Evolutionary conservation across 2,888 invertebrate genomes (phyloP).

Genomic region (Clistopyga incitator): DNA sequence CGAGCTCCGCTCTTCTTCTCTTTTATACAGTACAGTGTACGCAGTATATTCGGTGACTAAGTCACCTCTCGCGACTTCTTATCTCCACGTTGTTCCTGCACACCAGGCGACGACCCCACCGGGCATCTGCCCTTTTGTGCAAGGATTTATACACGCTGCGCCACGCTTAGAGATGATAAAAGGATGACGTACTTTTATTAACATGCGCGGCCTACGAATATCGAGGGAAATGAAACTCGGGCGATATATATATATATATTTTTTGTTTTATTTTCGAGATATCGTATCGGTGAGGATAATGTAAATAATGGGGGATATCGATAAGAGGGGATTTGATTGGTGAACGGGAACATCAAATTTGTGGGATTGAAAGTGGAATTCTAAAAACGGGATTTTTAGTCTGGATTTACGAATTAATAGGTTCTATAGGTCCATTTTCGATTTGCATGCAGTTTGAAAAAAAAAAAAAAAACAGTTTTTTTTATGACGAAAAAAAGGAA

Average conservation of each 20-base stretch:
- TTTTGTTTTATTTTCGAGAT: neutral
- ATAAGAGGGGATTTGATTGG: too few species aligned
- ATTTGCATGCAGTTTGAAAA: too few species aligned
- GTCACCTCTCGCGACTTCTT: constrained; percentile 47
- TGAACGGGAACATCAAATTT: too few species aligned
- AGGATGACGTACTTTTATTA: constrained; percentile 19
- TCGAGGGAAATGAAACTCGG: neutral
- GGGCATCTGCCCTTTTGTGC: constrained; percentile 25
- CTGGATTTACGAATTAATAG: too few species aligned
- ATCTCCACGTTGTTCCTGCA: constrained; percentile 39
- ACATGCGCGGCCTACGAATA: neutral
- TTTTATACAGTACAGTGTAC: neutral
- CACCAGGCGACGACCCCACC: neutral
- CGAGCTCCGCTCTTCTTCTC: constrained; percentile 20
- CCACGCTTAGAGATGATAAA: constrained; percentile 20
- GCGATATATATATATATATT: too few species aligned
- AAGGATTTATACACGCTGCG: constrained; percentile 13
- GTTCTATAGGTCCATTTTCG: too few species aligned
- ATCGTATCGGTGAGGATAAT: neutral
- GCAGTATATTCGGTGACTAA: constrained; percentile 33
- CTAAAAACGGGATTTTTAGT: too few species aligned
- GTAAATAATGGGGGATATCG: too few species aligned
- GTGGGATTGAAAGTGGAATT: too few species aligned
- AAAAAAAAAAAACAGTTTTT: too few species aligned
- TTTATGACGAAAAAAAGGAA: too few species aligned